Conservation (phyloP, 2,888 invertebrate genomes). For the Trissolcus japonicus region DNA sequence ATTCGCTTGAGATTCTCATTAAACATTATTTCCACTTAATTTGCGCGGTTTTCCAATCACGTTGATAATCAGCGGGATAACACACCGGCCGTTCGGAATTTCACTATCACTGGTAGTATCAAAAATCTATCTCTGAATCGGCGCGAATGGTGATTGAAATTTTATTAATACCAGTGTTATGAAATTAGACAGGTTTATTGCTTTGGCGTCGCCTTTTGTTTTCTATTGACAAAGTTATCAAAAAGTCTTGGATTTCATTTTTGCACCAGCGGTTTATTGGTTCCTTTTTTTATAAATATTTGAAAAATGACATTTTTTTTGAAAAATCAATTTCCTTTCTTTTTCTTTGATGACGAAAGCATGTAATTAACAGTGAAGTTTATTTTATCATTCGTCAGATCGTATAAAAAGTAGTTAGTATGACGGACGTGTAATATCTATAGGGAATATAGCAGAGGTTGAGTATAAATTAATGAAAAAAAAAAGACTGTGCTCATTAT, state of each 20-base stretch:
- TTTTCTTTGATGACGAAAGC: too few relatives aligned
- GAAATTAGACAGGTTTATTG: background rate
- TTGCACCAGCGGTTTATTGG: too few relatives aligned
- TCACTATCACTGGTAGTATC: slow-evolving; percentile 31
- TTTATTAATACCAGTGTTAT: slow-evolving; percentile 19
- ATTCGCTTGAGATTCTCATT: slow-evolving; percentile 45
- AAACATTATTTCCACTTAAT: slow-evolving; percentile 57
- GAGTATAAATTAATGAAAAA: background rate
- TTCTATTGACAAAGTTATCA: background rate
- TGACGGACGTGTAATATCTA: background rate
- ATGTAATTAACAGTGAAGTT: too few relatives aligned
- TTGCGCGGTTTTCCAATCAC: slow-evolving; percentile 54
- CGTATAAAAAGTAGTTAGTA: too few relatives aligned
- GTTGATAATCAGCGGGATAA: slow-evolving; percentile 42
- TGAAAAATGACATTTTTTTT: too few relatives aligned
- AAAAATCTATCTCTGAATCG: slow-evolving; percentile 26
- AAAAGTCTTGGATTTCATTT: too few relatives aligned
- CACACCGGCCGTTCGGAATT: slow-evolving; percentile 38
- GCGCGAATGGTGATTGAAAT: slow-evolving; percentile 12
- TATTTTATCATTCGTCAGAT: too few relatives aligned
- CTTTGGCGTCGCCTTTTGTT: background rate
- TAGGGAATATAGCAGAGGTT: too few relatives aligned
- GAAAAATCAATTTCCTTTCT: too few relatives aligned
- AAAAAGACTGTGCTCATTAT: slow-evolving; percentile 5
- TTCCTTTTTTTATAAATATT: too few relatives aligned